Base-by-base conservation (phyloP, 2,888 invertebrate species). In the Prenolepis imparis region DNA sequence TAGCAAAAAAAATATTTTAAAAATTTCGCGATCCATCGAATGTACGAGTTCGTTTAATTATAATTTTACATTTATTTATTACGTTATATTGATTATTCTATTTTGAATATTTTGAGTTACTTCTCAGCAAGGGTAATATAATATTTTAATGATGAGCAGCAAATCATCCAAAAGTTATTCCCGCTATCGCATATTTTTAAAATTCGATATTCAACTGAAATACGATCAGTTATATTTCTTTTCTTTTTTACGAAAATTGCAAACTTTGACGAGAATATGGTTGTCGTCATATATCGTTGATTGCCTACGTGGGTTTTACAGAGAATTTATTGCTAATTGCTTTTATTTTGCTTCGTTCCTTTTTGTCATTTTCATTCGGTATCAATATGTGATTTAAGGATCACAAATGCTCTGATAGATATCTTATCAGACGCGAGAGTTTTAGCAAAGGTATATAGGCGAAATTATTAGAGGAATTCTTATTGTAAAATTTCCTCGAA, bases 241-340 rank as follows among this genome's bases (percentile, higher is more conserved):
- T 39, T 15, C 2, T 48, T 57, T 57, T 41, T 32, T n/a, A 39
- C 18, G n/a, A 48, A 41, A 77, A 41, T 68, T 32, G n/a, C 28
- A 36, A 52, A 52, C n/a, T 18, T 57, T 67, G 15, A 21, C 3
- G 28, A 57, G n/a, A 57, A 77, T 52, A 32, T 36, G 24, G 12
- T 18, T 18, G 18, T 66, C 24, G 8, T 55, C 39, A 39, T 39
- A 21, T 52, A 36, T 64, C 18, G 8, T 24, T 15, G 36, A 2
- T 18, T 24, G 24, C 3, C 4, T 15, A 28, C 28, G 21, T 67
- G 18, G 8, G 12, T 41, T n/a, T n/a, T 39, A 44, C 21, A 9
- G 3, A 36, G 6, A 61, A 72, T 72, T 78, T 80, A 80, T 44
- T 36, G 48, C 44, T 41, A 32, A 80, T 55, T 72, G n/a, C 36